These are phyloP conservation scores for Tachystola acroxantha DNA, from an alignment of 2,888 invertebrate genomes.

Conservation along the genomic window DNA sequence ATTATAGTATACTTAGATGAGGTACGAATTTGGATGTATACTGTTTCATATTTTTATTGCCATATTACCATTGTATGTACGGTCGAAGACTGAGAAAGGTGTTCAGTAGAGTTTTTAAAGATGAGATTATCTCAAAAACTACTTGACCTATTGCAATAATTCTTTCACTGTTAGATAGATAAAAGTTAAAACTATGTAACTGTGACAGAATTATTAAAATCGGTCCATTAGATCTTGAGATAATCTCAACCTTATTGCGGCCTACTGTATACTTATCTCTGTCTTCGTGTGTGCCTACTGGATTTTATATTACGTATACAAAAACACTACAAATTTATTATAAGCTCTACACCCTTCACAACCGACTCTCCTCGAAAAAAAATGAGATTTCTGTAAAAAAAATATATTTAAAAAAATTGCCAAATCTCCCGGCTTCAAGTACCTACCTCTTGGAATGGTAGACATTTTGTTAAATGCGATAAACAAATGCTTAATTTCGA, in stretches of 20 bases:
- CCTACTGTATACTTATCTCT: too few relatives aligned
- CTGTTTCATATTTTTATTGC: constrained; percentile 17
- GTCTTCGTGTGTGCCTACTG: too few relatives aligned
- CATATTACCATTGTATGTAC: constrained; percentile 14
- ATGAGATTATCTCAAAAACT: too few relatives aligned
- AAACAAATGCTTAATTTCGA: constrained; percentile 14
- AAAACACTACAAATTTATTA: constrained; percentile 25
- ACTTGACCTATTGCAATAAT: too few relatives aligned
- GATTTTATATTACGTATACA: constrained; percentile 10
- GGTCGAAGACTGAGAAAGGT: too few relatives aligned
- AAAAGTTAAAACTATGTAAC: too few relatives aligned
- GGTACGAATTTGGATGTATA: constrained; percentile 46
- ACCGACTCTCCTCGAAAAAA: constrained; percentile 39
- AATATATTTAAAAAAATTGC: constrained; percentile 37
- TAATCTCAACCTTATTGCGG: too few relatives aligned
- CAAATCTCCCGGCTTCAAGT: constrained; percentile 48
- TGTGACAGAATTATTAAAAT: too few relatives aligned
- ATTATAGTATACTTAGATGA: constrained; percentile 34
- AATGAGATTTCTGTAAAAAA: constrained; percentile 57
- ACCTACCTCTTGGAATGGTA: constrained; percentile 38
- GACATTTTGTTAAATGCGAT: constrained; percentile 38
- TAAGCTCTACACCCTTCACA: constrained; percentile 50
- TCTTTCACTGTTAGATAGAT: too few relatives aligned
- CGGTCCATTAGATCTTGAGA: too few relatives aligned
- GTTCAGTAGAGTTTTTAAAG: too few relatives aligned